Evolutionary conservation across 2,888 invertebrate genomes (phyloP), one percentile per base, ranked within the genome.

Genomic region (Ochropacha duplaris): DNA sequence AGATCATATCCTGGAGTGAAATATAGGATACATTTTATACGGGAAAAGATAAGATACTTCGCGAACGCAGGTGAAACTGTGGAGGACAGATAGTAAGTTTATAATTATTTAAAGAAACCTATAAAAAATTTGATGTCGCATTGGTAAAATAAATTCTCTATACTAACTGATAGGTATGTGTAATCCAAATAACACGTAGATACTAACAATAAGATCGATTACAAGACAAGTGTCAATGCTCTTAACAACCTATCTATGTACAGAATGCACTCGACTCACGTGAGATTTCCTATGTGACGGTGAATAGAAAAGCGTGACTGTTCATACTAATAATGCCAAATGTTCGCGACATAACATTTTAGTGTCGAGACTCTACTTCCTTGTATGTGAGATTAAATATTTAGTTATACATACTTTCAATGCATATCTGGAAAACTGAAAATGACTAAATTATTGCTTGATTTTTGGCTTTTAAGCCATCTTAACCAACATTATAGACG

Each of bases 191-290:
- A 12, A 34, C 14, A 36, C 36, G 36, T 24, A 14, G 12, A 31
- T 12, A 8, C 8, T 12, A 11, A 16, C 19, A 44, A 19, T 19
- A 44, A 19, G 9, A 8, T 44, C 9, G 55, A 62, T 62, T 61
- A 61, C 57, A 57, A 61, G n/a, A n/a, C n/a, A n/a, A 62, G 74
- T 66, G 72, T 71, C 73, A 72, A 61, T 65, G 71, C 60, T 71
- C 73, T 62, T 60, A 71, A 66, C 69, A 61, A 71, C 66, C 71
- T 61, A 44, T 71, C 67, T 64, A 49, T 59, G 64, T 55, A 60
- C 63, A 64, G 66, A 64, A 72, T 60, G 60, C 58, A 55, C 60
- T 26, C 49, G 14, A 16, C 19, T 44, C 16, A 19, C 44, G 44
- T 61, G 55, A 68, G 70, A 62, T 68, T 59, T 65, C 54, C 62